Evolutionary conservation across 2,888 invertebrate genomes (phyloP), one percentile per base, ranked within the genome.

Genomic region (Orthosia incerta): DNA sequence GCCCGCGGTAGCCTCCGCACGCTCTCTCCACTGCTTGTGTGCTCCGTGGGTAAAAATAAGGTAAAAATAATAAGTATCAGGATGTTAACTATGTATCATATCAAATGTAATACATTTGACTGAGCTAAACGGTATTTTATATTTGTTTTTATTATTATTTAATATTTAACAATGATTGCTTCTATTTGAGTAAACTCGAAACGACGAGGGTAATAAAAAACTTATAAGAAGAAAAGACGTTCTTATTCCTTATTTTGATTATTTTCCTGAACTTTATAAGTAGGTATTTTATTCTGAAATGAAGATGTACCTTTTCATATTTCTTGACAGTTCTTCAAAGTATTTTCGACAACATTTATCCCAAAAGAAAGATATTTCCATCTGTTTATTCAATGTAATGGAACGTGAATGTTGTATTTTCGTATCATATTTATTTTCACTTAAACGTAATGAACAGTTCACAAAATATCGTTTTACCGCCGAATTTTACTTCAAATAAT

Each of bases 281-380:
- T 26, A 26, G 26, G 26, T 31, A 2, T 26, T 51, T 50, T 39
- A 50, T 55, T 23, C 2, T 12, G 15, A 18, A 48, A 56, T 9
- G 12, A 18, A 15, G 13, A 66, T 46, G 4, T 2, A 7, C 15
- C 18, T 7, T 39, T 59, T n/a, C 39, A 39, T 1, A 9, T 39
- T 9, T 39, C 3, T 39, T 39, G 39, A 39, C 39, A 39, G 39
- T 16, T 48, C n/a, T 7, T 18, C 9, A 23, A 51, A 68, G 51
- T n/a, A 7, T 76, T 51, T 20, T 18, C 18, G 12, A 46, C 13
- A 5, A 48, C 9, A 20, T 77, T 53, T 59, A 0, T 59, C 16
- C 39, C 12, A 46, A 45, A 18, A 16, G 13, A 64, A 65, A 59
- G 4, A 48, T 68, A 3, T 60, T 74, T 60, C 23, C 53, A 53